A percentile compares a stretch with the other conserved stretches of the same genome.
Conservation (phyloP, 2,888 invertebrate species). For the Campopleginae sp. region DNA sequence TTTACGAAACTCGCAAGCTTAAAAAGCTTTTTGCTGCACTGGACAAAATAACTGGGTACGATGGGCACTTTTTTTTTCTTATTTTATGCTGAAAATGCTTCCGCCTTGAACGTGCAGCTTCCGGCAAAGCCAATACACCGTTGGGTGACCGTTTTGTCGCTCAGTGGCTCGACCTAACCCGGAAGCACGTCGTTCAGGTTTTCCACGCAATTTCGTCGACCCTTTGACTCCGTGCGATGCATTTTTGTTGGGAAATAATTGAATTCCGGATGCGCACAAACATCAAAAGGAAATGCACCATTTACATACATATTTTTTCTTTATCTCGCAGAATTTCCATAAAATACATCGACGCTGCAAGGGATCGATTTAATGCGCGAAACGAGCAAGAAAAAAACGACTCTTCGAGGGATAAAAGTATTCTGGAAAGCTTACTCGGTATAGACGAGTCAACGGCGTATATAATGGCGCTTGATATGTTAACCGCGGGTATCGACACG, state of each 20-base stretch:
- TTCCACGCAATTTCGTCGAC: too few species aligned
- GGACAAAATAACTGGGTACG: conserved; percentile 90
- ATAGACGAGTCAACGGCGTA: conserved; percentile 87
- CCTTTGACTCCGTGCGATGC: background rate
- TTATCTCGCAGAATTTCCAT: conserved; percentile 73
- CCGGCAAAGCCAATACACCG: background rate
- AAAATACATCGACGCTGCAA: conserved; percentile 82
- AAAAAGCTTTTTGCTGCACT: conserved; percentile 89
- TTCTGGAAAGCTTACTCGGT: conserved; percentile 88
- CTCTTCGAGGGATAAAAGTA: conserved; percentile 82
- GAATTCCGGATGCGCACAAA: background rate
- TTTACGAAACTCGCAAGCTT: conserved; percentile 89
- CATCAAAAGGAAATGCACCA: background rate
- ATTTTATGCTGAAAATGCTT: background rate
- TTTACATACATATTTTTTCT: conserved; percentile 2
- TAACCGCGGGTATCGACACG: conserved; percentile 90
- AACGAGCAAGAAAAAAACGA: conserved; percentile 77
- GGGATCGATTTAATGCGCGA: conserved; percentile 74
- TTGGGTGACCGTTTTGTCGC: background rate
- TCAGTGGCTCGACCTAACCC: too few species aligned
- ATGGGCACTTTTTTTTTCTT: background rate
- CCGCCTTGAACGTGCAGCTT: too few species aligned
- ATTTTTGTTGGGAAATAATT: background rate
- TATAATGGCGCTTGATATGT: conserved; percentile 89
- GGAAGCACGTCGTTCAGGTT: too few species aligned